Evolutionary conservation across 1,140 invertebrate species (phyloP), one percentile per base, ranked within the genome.

Genomic region (Tetranychus cinnabarinus): DNA sequence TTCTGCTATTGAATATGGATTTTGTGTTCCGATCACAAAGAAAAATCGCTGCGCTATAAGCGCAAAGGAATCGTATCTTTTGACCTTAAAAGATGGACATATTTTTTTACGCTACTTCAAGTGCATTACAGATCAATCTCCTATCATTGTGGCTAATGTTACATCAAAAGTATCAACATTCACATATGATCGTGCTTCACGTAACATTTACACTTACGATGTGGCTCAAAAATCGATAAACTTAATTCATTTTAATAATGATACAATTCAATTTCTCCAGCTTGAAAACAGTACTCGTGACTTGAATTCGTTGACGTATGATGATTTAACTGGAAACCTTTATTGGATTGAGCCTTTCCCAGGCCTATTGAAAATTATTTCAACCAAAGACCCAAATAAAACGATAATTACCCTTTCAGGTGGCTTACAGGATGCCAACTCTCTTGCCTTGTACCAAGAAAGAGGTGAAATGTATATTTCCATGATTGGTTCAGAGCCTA

Each of bases 1-100:
- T 3, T 69, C 90, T 0, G 57, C 23, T 2, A n/a, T 8, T 52
- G 50, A 23, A n/a, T 2, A 7, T 13, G 7, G n/a, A 12, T n/a
- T 7, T 52, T n/a, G n/a, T 31, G 7, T n/a, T 52, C 31, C 50
- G 31, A n/a, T 52, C 31, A 33, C n/a, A 3, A 52, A 23, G 23
- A n/a, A 12, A n/a, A 23, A 31, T 6, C 31, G n/a, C 8, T 52
- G 50, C 23, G n/a, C 23, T n/a, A n/a, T 31, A n/a, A n/a, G 23
- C 31, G 7, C 50, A 52, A 52, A 31, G 7, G 50, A 52, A 1
- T n/a, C 50, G 8, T 52, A 31, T 6, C 50, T 52, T 8, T 23
- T 52, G 2, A 52, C 8, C 2, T 7, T 52, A 5, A 42, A 42
- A 10, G 10, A 42, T 42, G 10, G 10, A 0, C 10, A 6, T 6